Conservation (phyloP, 2,888 invertebrate species). For the Polyommatus iphigenia region DNA sequence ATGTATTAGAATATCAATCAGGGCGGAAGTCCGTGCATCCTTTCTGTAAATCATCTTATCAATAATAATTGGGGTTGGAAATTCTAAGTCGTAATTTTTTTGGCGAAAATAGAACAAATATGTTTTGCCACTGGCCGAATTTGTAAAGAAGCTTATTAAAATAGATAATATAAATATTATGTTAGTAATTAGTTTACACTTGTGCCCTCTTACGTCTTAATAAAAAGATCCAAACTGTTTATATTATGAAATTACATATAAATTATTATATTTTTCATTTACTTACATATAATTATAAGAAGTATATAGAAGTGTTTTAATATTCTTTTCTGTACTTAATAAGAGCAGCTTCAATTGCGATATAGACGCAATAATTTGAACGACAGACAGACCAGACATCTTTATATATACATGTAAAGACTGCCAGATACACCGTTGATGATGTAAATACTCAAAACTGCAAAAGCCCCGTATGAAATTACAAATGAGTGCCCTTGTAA, state of each 20-base stretch:
- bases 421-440: too few species aligned
- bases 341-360: too few species aligned
- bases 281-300: too few species aligned
- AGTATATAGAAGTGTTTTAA: too few species aligned
- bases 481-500: conserved; percentile 45
- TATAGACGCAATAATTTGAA: not conserved
- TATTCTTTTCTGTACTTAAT: too few species aligned
- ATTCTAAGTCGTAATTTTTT: not conserved
- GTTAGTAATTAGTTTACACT: too few species aligned
- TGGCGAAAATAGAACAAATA: not conserved
- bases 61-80: not conserved
- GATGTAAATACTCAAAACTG: not conserved
- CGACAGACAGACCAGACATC: not conserved
- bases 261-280: too few species aligned
- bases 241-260: too few species aligned
- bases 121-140: not conserved
- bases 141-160: not conserved
- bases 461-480: not conserved
- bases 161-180: too few species aligned
- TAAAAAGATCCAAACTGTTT: too few species aligned
- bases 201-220: too few species aligned
- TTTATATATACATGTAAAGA: not conserved
- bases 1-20: conserved; percentile 22
- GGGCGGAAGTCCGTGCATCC: conserved; percentile 23
- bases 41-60: not conserved